Base-by-base conservation (phyloP, 2,888 invertebrate genomes). In the Aleiodes alternator region DNA sequence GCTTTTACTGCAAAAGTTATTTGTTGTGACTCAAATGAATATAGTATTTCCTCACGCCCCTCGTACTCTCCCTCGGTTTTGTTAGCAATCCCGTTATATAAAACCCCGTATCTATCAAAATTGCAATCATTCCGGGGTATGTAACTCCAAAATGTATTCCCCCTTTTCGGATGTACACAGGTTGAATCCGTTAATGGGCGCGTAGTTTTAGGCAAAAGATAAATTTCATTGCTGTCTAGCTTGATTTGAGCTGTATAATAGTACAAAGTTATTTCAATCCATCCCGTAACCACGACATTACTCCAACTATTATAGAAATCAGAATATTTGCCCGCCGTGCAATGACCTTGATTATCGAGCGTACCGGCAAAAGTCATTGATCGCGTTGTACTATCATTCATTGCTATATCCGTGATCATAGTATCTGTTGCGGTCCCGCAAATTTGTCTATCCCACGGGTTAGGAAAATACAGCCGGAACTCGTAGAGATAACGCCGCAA, bases 1-100 rank as follows among this genome's bases (percentile, higher is more conserved):
- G 48, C 59, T 23, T 34, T 23, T 12, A 73, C n/a, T 5, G 77
- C 75, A 72, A 79, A 81, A 9, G 78, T 79, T 9, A 76, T 76
- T 9, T 77, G 53, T 4, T 72, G 11, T 14, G 55, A 14, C 43
- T 48, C 69, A 6, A 74, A 29, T 14, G 77, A 73, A 59, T 73
- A 73, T 11, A 73, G 16, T 7, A 38, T 14, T 73, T 64, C 4
- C 14, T 57, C n/a, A 0, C n/a, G 1, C n/a, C 29, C 16, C 7
- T 16, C n/a, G 11, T 74, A n/a, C 31, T 69, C 53, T 7, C 38
- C 53, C 3, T 50, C 43, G 11, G 55, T 66, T 51, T 66, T 76
- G 9, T 73, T 50, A 38, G 77, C 78, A 8, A 55, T 31, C 14
- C 79, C 77, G 16, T 59, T 59, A 43, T 79, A 77, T 5, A 78